phyloP scores from a whole-genome alignment of 2,113 vertebrate species.

The Dolichotis patagonum region DNA sequence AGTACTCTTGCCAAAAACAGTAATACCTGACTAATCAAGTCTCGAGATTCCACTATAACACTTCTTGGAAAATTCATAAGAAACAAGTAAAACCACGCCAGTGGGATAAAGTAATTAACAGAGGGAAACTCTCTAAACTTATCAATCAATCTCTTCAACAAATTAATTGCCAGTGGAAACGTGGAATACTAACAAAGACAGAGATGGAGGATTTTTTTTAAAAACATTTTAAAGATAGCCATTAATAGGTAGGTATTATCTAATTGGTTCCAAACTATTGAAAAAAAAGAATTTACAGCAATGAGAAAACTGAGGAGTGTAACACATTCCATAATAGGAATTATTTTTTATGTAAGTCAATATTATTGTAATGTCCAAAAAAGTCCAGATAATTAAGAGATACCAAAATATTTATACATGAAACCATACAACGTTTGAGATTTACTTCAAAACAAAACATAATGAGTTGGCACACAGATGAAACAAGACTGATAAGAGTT shows the following conservation, averaged over 20 bases:
- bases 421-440: not conserved
- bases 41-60: not conserved
- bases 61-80: not conserved
- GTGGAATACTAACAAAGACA: not conserved
- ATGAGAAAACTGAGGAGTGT: not conserved
- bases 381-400: not conserved
- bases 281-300: not conserved
- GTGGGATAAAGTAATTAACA: not conserved
- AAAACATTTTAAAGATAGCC: not conserved
- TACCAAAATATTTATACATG: not conserved
- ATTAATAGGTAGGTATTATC: not conserved
- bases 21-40: not conserved
- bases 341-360: not conserved
- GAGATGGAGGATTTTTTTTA: not conserved
- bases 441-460: not conserved
- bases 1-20: constrained; percentile 2
- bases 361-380: not conserved
- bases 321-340: not conserved
- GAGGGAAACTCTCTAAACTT: not conserved
- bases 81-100: not conserved
- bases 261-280: not conserved
- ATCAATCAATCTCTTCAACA: not conserved
- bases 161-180: not conserved
- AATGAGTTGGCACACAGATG: not conserved
- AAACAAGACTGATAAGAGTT: not conserved